These are phyloP conservation scores for Siniperca knerii DNA, from an alignment of 2,113 vertebrate genomes.

Conservation along the genomic window DNA sequence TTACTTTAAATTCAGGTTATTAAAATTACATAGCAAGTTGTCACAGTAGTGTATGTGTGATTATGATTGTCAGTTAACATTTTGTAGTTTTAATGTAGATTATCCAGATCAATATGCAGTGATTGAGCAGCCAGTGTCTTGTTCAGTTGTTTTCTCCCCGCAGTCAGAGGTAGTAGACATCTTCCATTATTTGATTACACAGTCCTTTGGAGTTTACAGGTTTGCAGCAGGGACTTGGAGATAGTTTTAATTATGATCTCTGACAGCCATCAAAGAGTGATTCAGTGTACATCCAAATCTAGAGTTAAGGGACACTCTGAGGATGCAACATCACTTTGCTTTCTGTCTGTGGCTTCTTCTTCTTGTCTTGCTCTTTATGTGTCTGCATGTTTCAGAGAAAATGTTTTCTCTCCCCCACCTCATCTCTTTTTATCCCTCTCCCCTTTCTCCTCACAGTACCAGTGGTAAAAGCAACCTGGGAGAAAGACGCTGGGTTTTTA, in stretches of 20 bases:
- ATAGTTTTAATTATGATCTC: conserved; percentile 4
- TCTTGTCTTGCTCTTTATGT: not conserved
- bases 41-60: not conserved
- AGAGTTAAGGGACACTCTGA: too few relatives aligned
- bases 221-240: not conserved
- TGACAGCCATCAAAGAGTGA: not conserved
- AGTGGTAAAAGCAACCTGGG: conserved; percentile 95
- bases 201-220: not conserved
- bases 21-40: not conserved
- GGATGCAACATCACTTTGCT: too few relatives aligned
- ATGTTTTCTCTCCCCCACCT: not conserved
- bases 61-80: conserved; percentile 3
- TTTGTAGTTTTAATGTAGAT: conserved; percentile 1
- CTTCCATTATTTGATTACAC: not conserved
- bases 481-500: conserved; percentile 83
- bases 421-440: not conserved
- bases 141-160: not conserved
- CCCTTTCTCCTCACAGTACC: conserved; percentile 82
- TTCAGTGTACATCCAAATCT: not conserved
- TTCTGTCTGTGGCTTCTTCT: too few relatives aligned
- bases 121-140: not conserved
- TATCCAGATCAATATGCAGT: not conserved
- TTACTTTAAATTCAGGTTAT: conserved; percentile 6
- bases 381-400: not conserved
- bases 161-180: not conserved